Conservation (phyloP, 2,888 invertebrate species). For the Chrysopilus asiliformis region DNA sequence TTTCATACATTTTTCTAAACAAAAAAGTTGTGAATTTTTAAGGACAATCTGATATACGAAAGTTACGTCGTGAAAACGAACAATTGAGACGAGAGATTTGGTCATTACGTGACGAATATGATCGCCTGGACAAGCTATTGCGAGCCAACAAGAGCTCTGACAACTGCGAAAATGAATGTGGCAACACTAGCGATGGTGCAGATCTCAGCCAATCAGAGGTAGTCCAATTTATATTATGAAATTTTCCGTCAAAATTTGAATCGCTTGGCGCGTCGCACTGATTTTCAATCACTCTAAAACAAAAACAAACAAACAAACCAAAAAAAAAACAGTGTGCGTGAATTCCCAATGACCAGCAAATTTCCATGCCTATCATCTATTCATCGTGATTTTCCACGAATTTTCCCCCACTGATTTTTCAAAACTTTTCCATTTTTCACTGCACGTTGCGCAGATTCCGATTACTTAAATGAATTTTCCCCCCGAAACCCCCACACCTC, state of each 20-base stretch:
- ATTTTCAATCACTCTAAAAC: background rate
- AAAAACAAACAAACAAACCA: too few species aligned
- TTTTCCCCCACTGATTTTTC: too few species aligned
- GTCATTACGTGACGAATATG: constrained; percentile 77
- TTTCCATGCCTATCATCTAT: too few species aligned
- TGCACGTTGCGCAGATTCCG: too few species aligned
- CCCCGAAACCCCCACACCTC: too few species aligned
- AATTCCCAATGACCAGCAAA: too few species aligned
- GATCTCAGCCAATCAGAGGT: constrained; percentile 30
- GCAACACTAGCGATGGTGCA: constrained; percentile 17
- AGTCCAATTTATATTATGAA: constrained; percentile 1
- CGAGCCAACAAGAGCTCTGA: constrained; percentile 38
- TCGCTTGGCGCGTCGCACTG: background rate
- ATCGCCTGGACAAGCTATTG: constrained; percentile 67
- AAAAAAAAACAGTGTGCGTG: too few species aligned
- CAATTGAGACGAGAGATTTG: constrained; percentile 77
- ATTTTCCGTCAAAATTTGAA: background rate
- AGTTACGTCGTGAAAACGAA: constrained; percentile 76
- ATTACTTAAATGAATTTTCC: too few species aligned
- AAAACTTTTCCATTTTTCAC: too few species aligned
- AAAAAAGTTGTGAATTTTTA: constrained; percentile 20
- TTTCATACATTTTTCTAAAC: background rate
- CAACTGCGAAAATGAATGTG: constrained; percentile 15
- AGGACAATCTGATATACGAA: constrained; percentile 84
- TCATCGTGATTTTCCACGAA: too few species aligned